Conservation (phyloP, 2,888 invertebrate species). For the Chrysodeixis includens region DNA sequence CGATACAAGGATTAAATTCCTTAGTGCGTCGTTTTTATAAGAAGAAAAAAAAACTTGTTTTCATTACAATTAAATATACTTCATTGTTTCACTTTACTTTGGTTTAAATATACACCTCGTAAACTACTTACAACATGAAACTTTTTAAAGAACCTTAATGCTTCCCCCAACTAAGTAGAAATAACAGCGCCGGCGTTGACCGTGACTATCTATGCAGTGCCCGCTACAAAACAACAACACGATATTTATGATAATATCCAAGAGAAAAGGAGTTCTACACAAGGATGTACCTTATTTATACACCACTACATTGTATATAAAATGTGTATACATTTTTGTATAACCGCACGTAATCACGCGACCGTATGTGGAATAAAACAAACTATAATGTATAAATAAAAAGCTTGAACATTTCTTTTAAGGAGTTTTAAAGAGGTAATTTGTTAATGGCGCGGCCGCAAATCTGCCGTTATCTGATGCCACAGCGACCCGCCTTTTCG, state of each 20-base stretch:
- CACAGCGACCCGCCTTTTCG: constrained; percentile 81
- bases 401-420: constrained; percentile 63
- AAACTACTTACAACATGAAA: constrained; percentile 3
- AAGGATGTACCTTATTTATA: constrained; percentile 58
- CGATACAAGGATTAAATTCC: too few species aligned
- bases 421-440: constrained; percentile 79
- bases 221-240: constrained; percentile 37
- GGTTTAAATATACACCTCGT: not conserved
- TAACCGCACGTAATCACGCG: constrained; percentile 67
- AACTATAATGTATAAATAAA: constrained; percentile 57
- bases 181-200: constrained; percentile 36
- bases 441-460: constrained; percentile 86
- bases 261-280: constrained; percentile 50
- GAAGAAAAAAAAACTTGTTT: too few species aligned
- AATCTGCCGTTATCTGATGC: constrained; percentile 86
- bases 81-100: not conserved
- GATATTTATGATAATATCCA: constrained; percentile 56
- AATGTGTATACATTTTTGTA: constrained; percentile 66
- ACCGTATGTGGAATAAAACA: constrained; percentile 65
- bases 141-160: constrained; percentile 15
- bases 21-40: too few species aligned
- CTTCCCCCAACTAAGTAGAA: constrained; percentile 17
- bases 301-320: constrained; percentile 51
- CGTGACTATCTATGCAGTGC: constrained; percentile 36
- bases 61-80: not conserved